A percentile compares a stretch with the other conserved stretches of the same genome.
phyloP scores from a whole-genome alignment of 2,113 vertebrate genomes.

The Camelus dromedarius region DNA sequence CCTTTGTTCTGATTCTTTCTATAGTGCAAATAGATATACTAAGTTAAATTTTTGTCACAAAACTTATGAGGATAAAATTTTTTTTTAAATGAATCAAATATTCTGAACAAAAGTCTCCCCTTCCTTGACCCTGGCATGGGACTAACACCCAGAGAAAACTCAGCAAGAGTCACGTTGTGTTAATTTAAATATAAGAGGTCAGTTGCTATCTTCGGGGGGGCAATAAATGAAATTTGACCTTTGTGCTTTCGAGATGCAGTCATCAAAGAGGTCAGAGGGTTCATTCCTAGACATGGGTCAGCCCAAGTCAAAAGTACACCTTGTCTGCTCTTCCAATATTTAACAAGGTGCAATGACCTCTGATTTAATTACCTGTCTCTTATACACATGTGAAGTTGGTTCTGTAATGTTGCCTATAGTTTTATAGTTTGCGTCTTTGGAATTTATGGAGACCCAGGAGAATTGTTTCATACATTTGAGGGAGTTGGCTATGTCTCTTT shows the following conservation, averaged over 20 bases:
- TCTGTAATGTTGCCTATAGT: background rate
- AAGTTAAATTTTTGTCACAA: slow-evolving; percentile 26
- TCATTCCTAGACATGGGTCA: background rate
- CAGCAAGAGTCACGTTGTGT: background rate
- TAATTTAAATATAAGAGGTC: background rate
- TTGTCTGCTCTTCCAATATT: background rate
- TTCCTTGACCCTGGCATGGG: background rate
- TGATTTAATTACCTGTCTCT: background rate
- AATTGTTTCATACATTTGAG: background rate
- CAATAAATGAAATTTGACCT: slow-evolving; percentile 32
- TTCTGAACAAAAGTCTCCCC: background rate
- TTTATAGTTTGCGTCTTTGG: background rate
- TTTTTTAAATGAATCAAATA: background rate
- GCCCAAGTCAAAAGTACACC: slow-evolving; percentile 55
- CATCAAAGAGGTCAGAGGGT: slow-evolving; percentile 25
- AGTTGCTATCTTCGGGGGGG: background rate
- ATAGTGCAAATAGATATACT: background rate
- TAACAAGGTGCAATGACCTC: background rate
- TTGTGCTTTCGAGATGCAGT: background rate
- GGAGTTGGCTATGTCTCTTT: background rate
- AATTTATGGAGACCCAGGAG: background rate
- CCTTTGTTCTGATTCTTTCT: background rate
- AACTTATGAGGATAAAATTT: background rate
- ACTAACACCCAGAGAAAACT: background rate
- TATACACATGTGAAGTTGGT: too few relatives aligned